phyloP scores from a whole-genome alignment of 2,888 invertebrate species.

The Andrena haemorrhoa region DNA sequence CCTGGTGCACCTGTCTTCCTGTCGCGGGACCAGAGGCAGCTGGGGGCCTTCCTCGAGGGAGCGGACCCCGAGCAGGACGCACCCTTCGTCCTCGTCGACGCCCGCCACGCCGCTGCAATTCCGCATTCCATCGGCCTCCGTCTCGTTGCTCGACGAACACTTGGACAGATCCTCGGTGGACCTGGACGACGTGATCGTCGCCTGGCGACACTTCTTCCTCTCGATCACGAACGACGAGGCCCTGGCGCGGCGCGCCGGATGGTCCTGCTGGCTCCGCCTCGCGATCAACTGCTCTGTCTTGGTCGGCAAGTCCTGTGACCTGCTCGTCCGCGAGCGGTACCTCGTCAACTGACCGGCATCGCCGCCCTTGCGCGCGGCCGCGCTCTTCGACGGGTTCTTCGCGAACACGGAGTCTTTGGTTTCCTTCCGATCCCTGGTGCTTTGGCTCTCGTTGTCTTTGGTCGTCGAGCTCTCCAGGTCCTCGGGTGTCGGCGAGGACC shows the following conservation, averaged over 20 bases:
- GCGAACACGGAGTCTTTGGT: conserved; percentile 43
- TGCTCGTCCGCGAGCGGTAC: conserved; percentile 62
- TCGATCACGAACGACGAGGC: conserved; percentile 78
- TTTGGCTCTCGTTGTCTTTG: conserved; percentile 48
- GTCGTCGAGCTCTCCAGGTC: conserved; percentile 37
- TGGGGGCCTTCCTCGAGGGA: conserved; percentile 60
- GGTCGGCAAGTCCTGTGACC: conserved; percentile 64
- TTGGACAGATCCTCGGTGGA: conserved; percentile 69
- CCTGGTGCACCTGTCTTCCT: conserved; percentile 80
- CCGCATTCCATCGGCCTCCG: conserved; percentile 71
- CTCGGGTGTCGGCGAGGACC: conserved; percentile 20
- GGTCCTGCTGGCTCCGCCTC: conserved; percentile 55
- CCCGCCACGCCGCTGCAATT: conserved; percentile 73
- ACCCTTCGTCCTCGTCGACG: conserved; percentile 77
- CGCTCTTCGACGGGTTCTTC: conserved; percentile 29
- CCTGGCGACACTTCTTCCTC: conserved; percentile 55
- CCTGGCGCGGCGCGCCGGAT: conserved; percentile 57
- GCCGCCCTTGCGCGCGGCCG: conserved; percentile 3
- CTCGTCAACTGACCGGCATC: conserved; percentile 46
- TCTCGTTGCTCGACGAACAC: conserved; percentile 49
- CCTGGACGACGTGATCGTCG: conserved; percentile 56
- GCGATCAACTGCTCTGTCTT: conserved; percentile 74
- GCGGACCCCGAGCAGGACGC: conserved; percentile 79
- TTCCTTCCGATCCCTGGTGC: conserved; percentile 36
- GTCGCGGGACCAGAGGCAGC: conserved; percentile 67